Percentiles rank a stretch among this genome's conserved stretches.
Evolutionary conservation across 2,888 invertebrate species (phyloP).

Genomic region (Phortica okadai): DNA sequence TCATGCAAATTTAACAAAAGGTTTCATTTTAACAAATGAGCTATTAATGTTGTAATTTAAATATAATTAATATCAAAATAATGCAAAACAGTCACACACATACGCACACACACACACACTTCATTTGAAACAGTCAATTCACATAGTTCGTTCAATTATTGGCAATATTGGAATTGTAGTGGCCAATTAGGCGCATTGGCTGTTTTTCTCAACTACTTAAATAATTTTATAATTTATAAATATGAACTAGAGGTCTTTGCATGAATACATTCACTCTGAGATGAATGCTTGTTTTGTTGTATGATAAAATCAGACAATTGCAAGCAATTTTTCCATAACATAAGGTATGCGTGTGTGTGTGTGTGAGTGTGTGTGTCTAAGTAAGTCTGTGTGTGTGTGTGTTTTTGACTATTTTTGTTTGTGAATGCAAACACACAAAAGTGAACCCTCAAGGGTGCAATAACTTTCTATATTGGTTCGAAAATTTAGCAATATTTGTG

Average conservation of each 20-base stretch:
- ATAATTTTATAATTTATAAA: too few species aligned
- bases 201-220: too few species aligned
- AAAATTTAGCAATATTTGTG: constrained; percentile 5
- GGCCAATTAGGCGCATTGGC: too few species aligned
- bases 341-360: not conserved
- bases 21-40: constrained; percentile 19
- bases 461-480: constrained; percentile 19
- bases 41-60: constrained; percentile 24
- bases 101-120: too few species aligned
- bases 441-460: constrained; percentile 17
- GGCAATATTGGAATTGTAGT: too few species aligned
- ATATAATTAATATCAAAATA: constrained; percentile 22
- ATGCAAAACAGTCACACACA: not conserved
- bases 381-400: not conserved
- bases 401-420: not conserved
- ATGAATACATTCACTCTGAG: too few species aligned
- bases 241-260: too few species aligned
- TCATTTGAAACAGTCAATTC: too few species aligned
- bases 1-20: constrained; percentile 16
- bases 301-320: too few species aligned
- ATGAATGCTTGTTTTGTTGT: too few species aligned
- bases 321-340: not conserved
- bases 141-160: too few species aligned
- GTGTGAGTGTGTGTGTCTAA: not conserved
- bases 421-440: constrained; percentile 5